These are phyloP conservation scores for Platysteira castanea DNA, from an alignment of 2,113 vertebrate genomes.

Conservation along the genomic window DNA sequence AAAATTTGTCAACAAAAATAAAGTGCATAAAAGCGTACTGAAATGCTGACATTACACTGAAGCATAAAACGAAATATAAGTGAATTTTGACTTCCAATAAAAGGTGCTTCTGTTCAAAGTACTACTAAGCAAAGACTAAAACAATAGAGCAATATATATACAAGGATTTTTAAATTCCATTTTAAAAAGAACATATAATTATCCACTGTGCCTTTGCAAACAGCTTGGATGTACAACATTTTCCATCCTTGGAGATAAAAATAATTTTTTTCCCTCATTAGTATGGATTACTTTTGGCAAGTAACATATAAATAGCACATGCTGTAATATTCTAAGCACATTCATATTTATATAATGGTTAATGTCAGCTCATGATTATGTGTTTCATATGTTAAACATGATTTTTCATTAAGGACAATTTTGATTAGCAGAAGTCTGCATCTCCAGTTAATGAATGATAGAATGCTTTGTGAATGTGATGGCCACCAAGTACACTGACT, in stretches of 20 bases:
- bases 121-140: neutral
- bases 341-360: constrained; percentile 25
- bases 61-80: neutral
- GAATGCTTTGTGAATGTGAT: neutral
- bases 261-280: constrained; percentile 1
- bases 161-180: neutral
- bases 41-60: constrained; percentile 34
- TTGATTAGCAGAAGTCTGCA: neutral
- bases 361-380: constrained; percentile 12
- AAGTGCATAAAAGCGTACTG: neutral
- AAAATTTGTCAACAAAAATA: constrained; percentile 45
- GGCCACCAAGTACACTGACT: neutral
- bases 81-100: neutral
- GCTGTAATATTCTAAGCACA: constrained; percentile 9
- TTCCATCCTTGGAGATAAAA: constrained; percentile 15
- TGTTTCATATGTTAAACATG: constrained; percentile 24
- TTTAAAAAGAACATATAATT: neutral
- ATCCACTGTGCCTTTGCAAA: neutral
- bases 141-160: neutral
- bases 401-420: constrained; percentile 4
- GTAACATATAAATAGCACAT: constrained; percentile 4
- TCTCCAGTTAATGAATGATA: neutral
- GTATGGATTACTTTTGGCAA: constrained; percentile 16
- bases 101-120: neutral
- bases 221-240: neutral